Percentiles rank a stretch among this genome's conserved stretches.
Conservation (phyloP, 2,113 vertebrate genomes). For the Lagenorhynchus albirostris region DNA sequence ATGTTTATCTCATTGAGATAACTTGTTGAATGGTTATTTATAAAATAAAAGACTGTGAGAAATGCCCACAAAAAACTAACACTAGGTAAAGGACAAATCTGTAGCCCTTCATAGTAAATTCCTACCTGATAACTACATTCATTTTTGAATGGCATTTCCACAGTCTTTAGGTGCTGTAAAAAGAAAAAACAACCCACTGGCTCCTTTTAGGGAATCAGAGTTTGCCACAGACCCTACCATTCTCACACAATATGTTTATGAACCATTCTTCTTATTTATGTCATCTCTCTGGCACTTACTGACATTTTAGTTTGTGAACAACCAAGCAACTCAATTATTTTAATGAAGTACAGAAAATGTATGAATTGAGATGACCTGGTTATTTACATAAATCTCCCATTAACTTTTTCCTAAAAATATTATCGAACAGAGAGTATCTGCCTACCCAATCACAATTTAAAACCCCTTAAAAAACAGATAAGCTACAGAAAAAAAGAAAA, state of each 20-base stretch:
- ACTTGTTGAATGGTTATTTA: not conserved
- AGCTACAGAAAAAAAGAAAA: not conserved
- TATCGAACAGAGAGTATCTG: not conserved
- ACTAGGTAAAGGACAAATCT: not conserved
- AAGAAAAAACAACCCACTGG: not conserved
- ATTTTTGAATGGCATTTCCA: not conserved
- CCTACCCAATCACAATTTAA: not conserved
- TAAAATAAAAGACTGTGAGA: not conserved
- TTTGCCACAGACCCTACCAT: not conserved
- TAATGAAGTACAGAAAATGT: conserved; percentile 11
- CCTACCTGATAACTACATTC: not conserved
- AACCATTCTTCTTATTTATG: not conserved
- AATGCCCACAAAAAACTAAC: not conserved
- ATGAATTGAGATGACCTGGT: not conserved
- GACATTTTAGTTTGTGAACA: not conserved
- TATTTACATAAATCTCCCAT: not conserved
- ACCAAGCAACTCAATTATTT: not conserved
- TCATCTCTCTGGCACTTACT: not conserved
- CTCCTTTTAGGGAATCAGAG: not conserved
- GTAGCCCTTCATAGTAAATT: not conserved
- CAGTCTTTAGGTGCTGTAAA: not conserved
- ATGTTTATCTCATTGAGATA: not conserved
- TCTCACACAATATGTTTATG: not conserved
- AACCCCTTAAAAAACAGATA: not conserved
- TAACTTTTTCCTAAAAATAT: not conserved